Base-by-base conservation (phyloP, 2,888 invertebrate genomes). In the Limnephilus auricula region DNA sequence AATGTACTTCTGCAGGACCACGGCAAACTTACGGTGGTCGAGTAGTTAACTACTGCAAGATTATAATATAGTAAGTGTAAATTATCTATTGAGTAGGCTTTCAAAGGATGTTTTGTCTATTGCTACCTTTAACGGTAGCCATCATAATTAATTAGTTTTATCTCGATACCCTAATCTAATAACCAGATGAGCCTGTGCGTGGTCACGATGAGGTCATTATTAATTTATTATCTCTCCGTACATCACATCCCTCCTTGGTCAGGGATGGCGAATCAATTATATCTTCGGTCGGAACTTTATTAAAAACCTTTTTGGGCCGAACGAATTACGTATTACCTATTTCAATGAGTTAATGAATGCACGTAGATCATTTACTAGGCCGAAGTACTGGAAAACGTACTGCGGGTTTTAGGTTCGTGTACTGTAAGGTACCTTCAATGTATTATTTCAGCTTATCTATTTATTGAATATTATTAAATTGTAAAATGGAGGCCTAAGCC, bases 131-230 rank as follows among this genome's bases (percentile, higher is more conserved):
- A 32, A 80, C 80, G 45, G 30, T 45, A 85, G 50, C 79, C 89
- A 40, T 79, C 34, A 30, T 89, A 89, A 89, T 89, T 89, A 79
- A 89, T 89, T 89, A 79, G 79, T 79, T 40, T 79, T 79, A 89
- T 89, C 89, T n/a, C 25, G 79, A 89, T 89, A 89, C 79, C 40
- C 89, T 89, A 89, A 89, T 89, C 32, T 40, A 79, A 89, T 89
- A n/a, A 79, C 79, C 89, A 89, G 37, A 30, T 13, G 79, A 37
- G 89, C 79, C 30, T 87, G 37, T 89, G 89, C 89, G 79, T 89
- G 89, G 89, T 89, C 89, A 89, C 79, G 89, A 40, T 79, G 79
- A 5, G 34, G 30, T 40, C 30, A 37, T 40, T 79, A 89, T 89
- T 79, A 79, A 79, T 79, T 37, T 37, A 25, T 89, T 89, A 89